Conservation (phyloP, 2,113 vertebrate species). For the Guaruba guarouba region DNA sequence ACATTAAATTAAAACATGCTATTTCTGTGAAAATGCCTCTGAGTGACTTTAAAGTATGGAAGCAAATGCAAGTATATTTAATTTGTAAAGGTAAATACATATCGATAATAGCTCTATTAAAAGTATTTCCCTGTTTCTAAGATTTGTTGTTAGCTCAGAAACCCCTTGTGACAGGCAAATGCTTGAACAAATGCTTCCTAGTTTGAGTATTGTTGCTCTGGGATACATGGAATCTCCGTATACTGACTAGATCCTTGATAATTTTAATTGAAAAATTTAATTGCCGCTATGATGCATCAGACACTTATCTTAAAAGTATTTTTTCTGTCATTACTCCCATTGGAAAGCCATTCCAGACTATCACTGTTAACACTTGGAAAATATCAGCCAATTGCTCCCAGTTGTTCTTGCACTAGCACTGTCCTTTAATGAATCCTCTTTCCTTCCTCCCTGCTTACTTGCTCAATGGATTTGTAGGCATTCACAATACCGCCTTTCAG, state of each 20-base stretch:
- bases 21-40: not conserved
- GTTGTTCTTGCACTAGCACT: not conserved
- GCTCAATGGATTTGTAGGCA: not conserved
- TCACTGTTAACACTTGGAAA: not conserved
- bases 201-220: not conserved
- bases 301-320: not conserved
- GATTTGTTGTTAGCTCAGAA: not conserved
- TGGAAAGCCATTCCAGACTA: not conserved
- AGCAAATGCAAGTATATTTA: not conserved
- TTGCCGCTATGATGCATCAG: not conserved
- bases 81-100: not conserved
- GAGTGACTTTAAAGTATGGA: not conserved
- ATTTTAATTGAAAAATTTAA: not conserved
- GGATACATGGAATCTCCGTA: not conserved
- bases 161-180: not conserved
- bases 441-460: not conserved
- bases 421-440: not conserved
- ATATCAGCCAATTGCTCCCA: not conserved
- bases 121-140: not conserved
- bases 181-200: not conserved
- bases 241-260: not conserved
- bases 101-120: not conserved
- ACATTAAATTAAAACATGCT: not conserved
- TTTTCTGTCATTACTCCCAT: not conserved
- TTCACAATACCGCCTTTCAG: not conserved